Conservation (phyloP, 2,113 vertebrate species). For the Lampris megalopsis region DNA sequence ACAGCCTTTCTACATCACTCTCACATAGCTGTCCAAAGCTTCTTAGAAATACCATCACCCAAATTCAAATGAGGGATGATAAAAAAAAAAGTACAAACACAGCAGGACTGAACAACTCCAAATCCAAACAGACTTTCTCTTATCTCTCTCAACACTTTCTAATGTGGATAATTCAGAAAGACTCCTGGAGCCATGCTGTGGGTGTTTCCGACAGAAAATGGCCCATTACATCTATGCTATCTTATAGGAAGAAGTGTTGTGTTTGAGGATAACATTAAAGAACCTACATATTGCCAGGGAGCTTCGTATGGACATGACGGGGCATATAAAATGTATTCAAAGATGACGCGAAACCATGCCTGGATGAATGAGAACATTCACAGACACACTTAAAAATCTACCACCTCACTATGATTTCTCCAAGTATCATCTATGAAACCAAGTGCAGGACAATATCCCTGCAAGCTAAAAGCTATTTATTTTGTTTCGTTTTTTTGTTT, state of each 20-base stretch:
- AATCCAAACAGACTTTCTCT: constrained; percentile 12
- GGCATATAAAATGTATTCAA: no score
- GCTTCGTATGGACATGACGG: no score
- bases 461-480: no score
- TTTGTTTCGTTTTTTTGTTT: no score
- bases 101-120: constrained; percentile 41
- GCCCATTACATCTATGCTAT: no score
- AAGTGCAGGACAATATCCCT: no score
- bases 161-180: constrained; percentile 3
- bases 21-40: constrained; percentile 38
- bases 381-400: no score
- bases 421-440: no score
- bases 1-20: constrained; percentile 48
- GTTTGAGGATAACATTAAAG: neutral
- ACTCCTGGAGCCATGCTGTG: neutral
- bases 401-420: no score
- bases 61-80: constrained; percentile 36
- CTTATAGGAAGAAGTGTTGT: neutral
- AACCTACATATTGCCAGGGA: no score
- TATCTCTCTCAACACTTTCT: constrained; percentile 21
- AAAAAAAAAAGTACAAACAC: constrained; percentile 27
- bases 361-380: no score
- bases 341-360: no score
- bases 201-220: neutral
- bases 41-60: constrained; percentile 49